phyloP scores from a whole-genome alignment of 2,888 invertebrate genomes.

The Phymatocera aterrima region DNA sequence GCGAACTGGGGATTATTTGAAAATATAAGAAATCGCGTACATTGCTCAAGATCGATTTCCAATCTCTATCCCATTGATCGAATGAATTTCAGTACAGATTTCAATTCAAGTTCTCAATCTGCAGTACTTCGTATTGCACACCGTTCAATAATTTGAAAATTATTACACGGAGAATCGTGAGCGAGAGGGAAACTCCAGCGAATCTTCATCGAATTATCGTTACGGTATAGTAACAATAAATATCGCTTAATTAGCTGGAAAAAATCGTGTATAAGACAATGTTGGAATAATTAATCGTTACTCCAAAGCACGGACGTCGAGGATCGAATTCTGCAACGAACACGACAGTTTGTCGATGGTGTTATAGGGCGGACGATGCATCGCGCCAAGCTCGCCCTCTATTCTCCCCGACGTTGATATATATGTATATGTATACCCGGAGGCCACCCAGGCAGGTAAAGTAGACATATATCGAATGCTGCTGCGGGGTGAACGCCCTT shows the following conservation, averaged over 20 bases:
- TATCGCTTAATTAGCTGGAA: not conserved
- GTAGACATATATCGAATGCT: slow-evolving; percentile 58
- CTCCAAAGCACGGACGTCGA: not conserved
- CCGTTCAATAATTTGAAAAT: too few species aligned
- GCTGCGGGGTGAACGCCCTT: slow-evolving; percentile 64
- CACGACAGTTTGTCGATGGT: slow-evolving; percentile 26
- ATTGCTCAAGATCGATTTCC: too few species aligned
- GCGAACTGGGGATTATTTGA: too few species aligned
- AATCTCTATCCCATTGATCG: too few species aligned
- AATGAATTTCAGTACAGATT: too few species aligned
- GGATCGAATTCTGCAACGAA: not conserved
- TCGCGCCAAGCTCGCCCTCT: slow-evolving; percentile 15
- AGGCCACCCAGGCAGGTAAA: slow-evolving; percentile 27
- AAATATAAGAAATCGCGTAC: too few species aligned
- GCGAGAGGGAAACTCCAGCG: not conserved
- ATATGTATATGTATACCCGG: not conserved
- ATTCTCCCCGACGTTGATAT: not conserved
- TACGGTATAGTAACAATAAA: not conserved
- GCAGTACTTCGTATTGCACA: too few species aligned
- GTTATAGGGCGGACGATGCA: slow-evolving; percentile 5
- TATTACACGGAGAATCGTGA: too few species aligned
- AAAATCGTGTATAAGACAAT: not conserved
- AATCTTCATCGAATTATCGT: not conserved
- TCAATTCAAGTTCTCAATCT: too few species aligned
- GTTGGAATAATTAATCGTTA: not conserved